These are phyloP conservation scores for Gryllus bimaculatus DNA, from an alignment of 1,140 invertebrate species.

Conservation along the genomic window DNA sequence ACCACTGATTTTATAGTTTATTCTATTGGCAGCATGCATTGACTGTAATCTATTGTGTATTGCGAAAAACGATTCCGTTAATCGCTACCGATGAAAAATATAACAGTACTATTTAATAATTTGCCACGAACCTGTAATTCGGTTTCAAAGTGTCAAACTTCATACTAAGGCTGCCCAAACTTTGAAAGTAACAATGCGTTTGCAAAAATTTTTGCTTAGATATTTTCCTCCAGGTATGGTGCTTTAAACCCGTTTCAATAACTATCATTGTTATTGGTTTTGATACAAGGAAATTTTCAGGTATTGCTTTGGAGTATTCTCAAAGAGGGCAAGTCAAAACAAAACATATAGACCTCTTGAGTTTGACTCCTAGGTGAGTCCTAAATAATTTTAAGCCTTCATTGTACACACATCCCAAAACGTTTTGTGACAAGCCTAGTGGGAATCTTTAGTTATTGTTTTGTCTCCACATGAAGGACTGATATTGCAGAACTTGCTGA, in stretches of 20 bases:
- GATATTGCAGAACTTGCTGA: conserved; percentile 42
- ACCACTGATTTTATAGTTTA: too few relatives aligned
- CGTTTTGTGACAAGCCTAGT: conserved; percentile 7
- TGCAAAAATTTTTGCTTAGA: conserved; percentile 9
- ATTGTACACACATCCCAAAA: background rate
- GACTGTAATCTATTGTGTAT: too few relatives aligned
- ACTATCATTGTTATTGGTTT: background rate
- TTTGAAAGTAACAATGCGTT: background rate
- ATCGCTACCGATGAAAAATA: too few relatives aligned
- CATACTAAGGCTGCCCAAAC: too few relatives aligned
- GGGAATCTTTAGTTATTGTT: conserved; percentile 1
- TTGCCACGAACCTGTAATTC: background rate
- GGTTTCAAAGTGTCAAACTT: background rate
- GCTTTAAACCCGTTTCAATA: background rate
- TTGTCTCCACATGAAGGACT: conserved; percentile 36
- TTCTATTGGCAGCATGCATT: too few relatives aligned
- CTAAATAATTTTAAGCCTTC: conserved; percentile 10
- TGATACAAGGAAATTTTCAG: conserved; percentile 1
- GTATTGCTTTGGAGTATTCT: conserved; percentile 9
- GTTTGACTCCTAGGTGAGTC: conserved; percentile 45
- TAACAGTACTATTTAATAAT: too few relatives aligned
- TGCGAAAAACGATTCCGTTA: too few relatives aligned
- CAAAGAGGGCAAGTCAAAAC: conserved; percentile 9
- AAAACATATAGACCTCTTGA: conserved; percentile 54
- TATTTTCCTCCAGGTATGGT: conserved; percentile 13